Evolutionary conservation across 2,797 vertebrate genomes (phyloP).

Genomic region (Gambusia yucatana): DNA sequence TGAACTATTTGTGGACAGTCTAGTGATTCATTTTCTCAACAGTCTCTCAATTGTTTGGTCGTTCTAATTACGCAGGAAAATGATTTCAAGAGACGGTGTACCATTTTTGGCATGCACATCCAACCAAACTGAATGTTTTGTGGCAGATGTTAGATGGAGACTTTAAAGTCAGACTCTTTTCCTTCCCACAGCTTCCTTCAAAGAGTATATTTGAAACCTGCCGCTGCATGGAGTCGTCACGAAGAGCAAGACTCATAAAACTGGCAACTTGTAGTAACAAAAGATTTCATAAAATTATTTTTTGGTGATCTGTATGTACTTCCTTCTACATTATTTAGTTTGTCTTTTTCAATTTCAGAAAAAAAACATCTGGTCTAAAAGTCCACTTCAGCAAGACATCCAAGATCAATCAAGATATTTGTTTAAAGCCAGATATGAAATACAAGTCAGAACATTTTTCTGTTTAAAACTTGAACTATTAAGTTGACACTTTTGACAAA

Average conservation of each 20-base stretch:
- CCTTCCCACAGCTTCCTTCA: not conserved
- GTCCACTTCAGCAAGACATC: not conserved
- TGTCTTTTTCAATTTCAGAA: not conserved
- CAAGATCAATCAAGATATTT: not conserved
- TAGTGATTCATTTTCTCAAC: not conserved
- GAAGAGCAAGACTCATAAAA: not conserved
- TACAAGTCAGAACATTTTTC: not conserved
- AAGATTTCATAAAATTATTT: not conserved
- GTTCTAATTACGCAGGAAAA: not conserved
- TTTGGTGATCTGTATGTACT: not conserved
- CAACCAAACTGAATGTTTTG: not conserved
- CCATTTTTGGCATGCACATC: not conserved
- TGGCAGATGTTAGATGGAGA: not conserved
- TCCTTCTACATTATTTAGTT: not conserved
- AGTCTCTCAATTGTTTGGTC: not conserved
- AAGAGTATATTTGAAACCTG: not conserved
- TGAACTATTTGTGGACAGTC: slow-evolving; percentile 1
- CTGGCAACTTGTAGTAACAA: not conserved
- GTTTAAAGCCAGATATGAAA: not conserved
- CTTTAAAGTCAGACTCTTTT: not conserved
- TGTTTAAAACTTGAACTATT: not conserved
- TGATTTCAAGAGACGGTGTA: not conserved
- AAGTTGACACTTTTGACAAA: not conserved
- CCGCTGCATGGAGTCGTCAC: not conserved
- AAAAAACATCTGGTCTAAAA: not conserved